Evolutionary conservation across 1,140 invertebrate species (phyloP), one percentile per base, ranked within the genome.

Genomic region (Cheumatopsyche charites): DNA sequence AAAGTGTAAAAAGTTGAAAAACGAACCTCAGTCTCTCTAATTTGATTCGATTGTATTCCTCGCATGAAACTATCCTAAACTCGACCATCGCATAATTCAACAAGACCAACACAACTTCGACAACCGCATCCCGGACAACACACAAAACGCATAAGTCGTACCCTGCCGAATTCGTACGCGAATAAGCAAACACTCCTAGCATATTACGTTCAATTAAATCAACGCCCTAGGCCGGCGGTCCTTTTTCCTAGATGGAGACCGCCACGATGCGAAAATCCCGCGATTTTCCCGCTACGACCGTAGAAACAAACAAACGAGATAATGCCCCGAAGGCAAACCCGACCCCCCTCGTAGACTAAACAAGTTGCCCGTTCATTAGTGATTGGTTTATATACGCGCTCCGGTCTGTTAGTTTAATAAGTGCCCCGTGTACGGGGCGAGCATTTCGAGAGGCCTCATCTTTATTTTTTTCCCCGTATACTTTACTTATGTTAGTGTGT

Each of bases 121-220:
- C n/a, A n/a, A 36, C 29, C 29, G 9, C 29, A 36, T 9, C 3
- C 29, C 9, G 3, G 29, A 36, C 9, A 36, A 36, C 29, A 36
- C 29, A 9, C n/a, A n/a, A n/a, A 36, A 9, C 29, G 29, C 29
- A 9, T 36, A 36, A 36, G 29, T 4, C 29, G 29, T 4, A 9
- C 9, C 29, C 9, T 4, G 29, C 29, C 29, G 29, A 66, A 66
- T 36, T 66, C 63, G 63, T 66, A 36, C 63, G 63, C 43, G 43
- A 66, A 45, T 47, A 47, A 66, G 43, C 23, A 66, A 66, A 66
- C 63, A 66, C 11, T 42, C 63, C 13, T 45, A 29, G 52, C 62
- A 42, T 55, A 58, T 68, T 68, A 68, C 52, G 67, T 68, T 68
- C 67, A 68, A 68, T 68, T 68, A 68, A 68, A 68, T 61, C 47